These are phyloP conservation scores for Accipiter cooperii DNA, from an alignment of 2,113 vertebrate genomes.

Conservation along the genomic window DNA sequence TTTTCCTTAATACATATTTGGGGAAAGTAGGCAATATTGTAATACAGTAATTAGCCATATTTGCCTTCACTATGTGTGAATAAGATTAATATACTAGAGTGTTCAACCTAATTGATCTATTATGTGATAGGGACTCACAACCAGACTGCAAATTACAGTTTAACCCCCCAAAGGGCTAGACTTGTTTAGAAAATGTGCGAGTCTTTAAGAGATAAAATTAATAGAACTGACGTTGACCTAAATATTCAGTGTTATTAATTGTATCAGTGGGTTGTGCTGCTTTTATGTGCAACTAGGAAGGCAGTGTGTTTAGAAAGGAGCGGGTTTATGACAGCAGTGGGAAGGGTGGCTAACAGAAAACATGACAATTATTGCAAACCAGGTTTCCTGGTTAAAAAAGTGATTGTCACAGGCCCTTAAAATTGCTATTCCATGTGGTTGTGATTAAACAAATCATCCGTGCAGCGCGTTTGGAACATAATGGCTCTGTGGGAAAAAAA, in stretches of 20 bases:
- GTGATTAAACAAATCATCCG: constrained; percentile 64
- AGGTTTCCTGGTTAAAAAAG: constrained; percentile 58
- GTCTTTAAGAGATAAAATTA: constrained; percentile 69
- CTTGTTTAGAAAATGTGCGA: constrained; percentile 66
- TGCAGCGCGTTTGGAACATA: constrained; percentile 23
- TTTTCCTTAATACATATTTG: constrained; percentile 50
- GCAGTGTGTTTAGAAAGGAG: neutral
- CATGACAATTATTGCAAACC: constrained; percentile 32
- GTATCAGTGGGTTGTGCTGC: constrained; percentile 47
- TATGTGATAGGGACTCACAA: constrained; percentile 64
- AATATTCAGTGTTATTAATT: constrained; percentile 62
- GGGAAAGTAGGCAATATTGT: constrained; percentile 43
- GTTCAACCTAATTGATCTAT: constrained; percentile 69
- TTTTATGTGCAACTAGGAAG: constrained; percentile 20
- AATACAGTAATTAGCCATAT: constrained; percentile 58
- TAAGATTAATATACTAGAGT: constrained; percentile 65
- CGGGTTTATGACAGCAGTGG: neutral
- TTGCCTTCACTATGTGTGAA: constrained; percentile 60
- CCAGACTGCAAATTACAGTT: constrained; percentile 67
- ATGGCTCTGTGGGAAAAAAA: constrained; percentile 67
- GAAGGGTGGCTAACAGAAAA: constrained; percentile 37
- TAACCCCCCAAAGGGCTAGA: constrained; percentile 66
- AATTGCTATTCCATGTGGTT: constrained; percentile 59
- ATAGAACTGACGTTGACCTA: constrained; percentile 65
- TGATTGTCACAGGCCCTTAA: constrained; percentile 49